Evolutionary conservation across 1,140 invertebrate genomes (phyloP), one percentile per base, ranked within the genome.

Genomic region (Scaptodrosophila lebanonensis): DNA sequence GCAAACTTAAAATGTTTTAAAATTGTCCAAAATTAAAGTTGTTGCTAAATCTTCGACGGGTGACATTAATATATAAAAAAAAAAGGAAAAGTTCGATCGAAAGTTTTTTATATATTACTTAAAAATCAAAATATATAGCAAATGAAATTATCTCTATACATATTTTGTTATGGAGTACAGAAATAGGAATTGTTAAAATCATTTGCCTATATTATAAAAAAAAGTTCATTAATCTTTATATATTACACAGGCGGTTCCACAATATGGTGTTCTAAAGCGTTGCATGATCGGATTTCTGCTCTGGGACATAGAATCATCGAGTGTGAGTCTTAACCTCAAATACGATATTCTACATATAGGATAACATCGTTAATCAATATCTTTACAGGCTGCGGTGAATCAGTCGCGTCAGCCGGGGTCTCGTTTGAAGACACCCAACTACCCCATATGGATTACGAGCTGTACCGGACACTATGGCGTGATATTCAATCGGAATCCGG

Each of bases 371-470:
- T 33, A 5, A 15, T 2, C 16, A 38, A 9, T 18, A 42, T 1
- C 20, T 0, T 7, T 3, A 17, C 30, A 83, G 73, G 71, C 64
- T 30, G 60, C 75, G 2, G 58, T 79, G 0, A 71, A 70, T 43
- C 76, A 71, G 20, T 60, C 66, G 0, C 65, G 83, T 1, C 85
- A 86, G 47, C 92, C 94, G 3, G 94, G 94, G 8, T 95, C 94
- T 1, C 90, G 94, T 16, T 84, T 95, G 33, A 95, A 95, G 83
- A 96, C 95, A 2, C 95, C 94, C 12, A 93, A 91, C 71, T 87
- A 92, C 25, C 94, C 95, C 3, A 92, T 95, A 68, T 95, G 94
- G 94, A 90, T 90, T 67, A 92, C 93, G 1, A 89, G 90, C 39
- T 92, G 93, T 52, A 90, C 91, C 1, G 92, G 92, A 0, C 92